These are phyloP conservation scores for Abscondita cerata DNA, from an alignment of 2,888 invertebrate species.

Conservation along the genomic window DNA sequence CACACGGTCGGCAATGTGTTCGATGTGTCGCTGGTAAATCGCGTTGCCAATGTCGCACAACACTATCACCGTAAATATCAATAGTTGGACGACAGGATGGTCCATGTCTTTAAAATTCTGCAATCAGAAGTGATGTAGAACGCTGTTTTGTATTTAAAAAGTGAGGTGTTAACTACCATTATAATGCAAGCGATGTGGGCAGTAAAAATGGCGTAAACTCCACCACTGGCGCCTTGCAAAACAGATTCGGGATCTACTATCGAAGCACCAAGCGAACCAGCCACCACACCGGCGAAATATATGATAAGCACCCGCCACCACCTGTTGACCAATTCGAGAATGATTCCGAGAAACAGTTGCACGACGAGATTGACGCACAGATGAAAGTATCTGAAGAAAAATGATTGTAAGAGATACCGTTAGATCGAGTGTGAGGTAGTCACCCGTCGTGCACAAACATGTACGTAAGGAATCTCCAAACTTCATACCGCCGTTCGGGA, in stretches of 20 bases:
- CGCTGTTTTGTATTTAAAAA: no score
- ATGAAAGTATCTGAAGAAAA: constrained; percentile 75
- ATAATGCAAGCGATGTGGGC: constrained; percentile 93
- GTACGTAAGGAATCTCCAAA: constrained; percentile 93
- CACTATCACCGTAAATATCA: constrained; percentile 82
- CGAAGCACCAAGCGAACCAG: constrained; percentile 85
- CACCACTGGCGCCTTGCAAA: constrained; percentile 93
- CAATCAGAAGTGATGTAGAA: no score
- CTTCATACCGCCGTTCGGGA: constrained; percentile 83
- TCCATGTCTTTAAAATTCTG: constrained; percentile 99
- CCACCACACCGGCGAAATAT: constrained; percentile 83
- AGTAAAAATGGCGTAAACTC: constrained; percentile 92
- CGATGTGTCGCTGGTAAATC: constrained; percentile 84
- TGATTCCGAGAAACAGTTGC: constrained; percentile 91
- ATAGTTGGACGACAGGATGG: constrained; percentile 83
- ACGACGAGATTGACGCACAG: constrained; percentile 89
- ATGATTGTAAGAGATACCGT: no score
- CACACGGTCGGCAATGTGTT: constrained; percentile 74
- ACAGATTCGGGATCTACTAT: constrained; percentile 79
- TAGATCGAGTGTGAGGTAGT: constrained; percentile 47
- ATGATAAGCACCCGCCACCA: constrained; percentile 91
- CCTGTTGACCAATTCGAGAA: constrained; percentile 94
- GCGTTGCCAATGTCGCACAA: constrained; percentile 88
- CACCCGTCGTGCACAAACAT: constrained; percentile 96
- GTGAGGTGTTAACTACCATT: constrained; percentile 70